Base-by-base conservation (phyloP, 2,888 invertebrate species). In the Actias luna region DNA sequence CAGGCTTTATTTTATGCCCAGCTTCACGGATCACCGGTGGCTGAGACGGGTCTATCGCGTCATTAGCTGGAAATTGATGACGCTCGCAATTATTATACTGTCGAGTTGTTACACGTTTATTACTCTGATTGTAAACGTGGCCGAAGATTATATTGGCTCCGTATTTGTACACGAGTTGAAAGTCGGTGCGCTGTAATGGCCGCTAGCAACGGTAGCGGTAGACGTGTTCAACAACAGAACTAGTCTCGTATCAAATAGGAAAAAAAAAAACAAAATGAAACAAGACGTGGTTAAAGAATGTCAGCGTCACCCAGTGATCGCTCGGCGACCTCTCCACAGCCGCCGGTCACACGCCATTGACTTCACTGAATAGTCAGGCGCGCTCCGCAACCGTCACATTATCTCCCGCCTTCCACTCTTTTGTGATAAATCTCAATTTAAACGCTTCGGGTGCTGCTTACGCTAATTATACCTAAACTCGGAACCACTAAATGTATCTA, bases 341-440 rank as follows among this genome's bases (percentile, higher is more conserved):
- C 80, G 80, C 69, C 85, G 85, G 92, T 92, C 90, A 92, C 92
- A 91, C 92, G 83, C 92, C 91, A 91, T 88, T 92, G 92, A 78
- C 81, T 86, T 78, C 84, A 76, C 77, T 91, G 88, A 92, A 92
- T 92, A 87, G 90, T 78, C 78, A 77, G 76, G 73, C 78, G 74
- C 80, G 80, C 79, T 78, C 77, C 75, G 78, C 78, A 73, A 77
- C 83, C 83, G 83, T 78, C 83, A 83, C 77, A 79, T 83, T 84
- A 85, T 85, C 85, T 83, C 82, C 75, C 77, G 75, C 77, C 79
- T 75, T 76, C 79, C 75, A 76, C 75, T 78, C 74, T 78, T 74
- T 77, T 79, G 46, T 50, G 81, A 84, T 80, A 81, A 80, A 85
- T 81, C 81, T 83, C 74, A 77, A 80, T 78, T 80, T 79, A 73